A percentile compares a stretch with the other conserved stretches of the same genome.
These are phyloP conservation scores for Spatulosminthurus flaviceps DNA, from an alignment of 2,888 invertebrate genomes.

Conservation along the genomic window DNA sequence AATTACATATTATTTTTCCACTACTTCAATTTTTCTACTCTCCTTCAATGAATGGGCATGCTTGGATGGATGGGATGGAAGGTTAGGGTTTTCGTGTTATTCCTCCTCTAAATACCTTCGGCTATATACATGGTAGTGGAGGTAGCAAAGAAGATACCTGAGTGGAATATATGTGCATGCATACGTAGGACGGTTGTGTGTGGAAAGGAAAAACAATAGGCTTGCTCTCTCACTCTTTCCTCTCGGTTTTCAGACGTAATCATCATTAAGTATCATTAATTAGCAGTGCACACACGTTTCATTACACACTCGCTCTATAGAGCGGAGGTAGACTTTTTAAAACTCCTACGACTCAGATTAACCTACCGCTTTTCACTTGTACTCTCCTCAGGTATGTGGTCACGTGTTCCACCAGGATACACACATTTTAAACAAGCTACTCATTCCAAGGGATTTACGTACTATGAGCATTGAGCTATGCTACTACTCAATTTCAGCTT, in stretches of 20 bases:
- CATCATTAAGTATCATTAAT: slow-evolving; percentile 46
- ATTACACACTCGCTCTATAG: slow-evolving; percentile 34
- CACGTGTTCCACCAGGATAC: too few relatives aligned
- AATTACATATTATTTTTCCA: background rate
- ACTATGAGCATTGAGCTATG: too few relatives aligned
- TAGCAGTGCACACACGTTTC: slow-evolving; percentile 47
- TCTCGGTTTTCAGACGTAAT: slow-evolving; percentile 40
- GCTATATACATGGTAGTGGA: too few relatives aligned
- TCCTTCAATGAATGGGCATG: slow-evolving; percentile 5
- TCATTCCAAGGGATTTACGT: too few relatives aligned
- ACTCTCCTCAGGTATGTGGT: too few relatives aligned
- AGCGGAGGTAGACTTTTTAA: slow-evolving; percentile 19
- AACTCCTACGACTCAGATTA: background rate
- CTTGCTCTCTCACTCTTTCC: background rate
- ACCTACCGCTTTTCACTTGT: slow-evolving; percentile 6
- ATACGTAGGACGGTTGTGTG: background rate
- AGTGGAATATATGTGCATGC: too few relatives aligned
- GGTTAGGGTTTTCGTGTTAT: background rate
- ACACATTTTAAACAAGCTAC: too few relatives aligned
- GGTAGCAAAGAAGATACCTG: too few relatives aligned
- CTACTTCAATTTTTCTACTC: background rate
- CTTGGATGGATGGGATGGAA: background rate
- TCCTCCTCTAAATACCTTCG: too few relatives aligned
- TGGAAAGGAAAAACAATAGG: slow-evolving; percentile 11
- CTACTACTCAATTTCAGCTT: too few relatives aligned